Conservation (phyloP, 1,140 invertebrate species). For the Monomorium pharaonis region DNA sequence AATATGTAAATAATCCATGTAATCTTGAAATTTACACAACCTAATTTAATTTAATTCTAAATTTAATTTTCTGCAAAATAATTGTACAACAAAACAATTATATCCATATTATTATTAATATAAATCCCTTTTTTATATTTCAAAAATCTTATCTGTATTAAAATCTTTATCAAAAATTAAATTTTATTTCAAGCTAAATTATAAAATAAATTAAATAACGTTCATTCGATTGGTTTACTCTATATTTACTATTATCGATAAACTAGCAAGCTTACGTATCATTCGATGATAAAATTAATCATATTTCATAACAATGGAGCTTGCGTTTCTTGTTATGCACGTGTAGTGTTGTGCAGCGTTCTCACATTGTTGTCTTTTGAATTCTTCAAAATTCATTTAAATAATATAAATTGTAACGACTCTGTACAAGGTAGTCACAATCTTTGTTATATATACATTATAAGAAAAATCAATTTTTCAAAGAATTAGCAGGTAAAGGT, state of each 20-base stretch:
- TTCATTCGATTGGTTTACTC: no score
- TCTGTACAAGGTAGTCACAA: neutral
- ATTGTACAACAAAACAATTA: no score
- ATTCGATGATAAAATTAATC: neutral
- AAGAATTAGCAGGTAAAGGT: neutral
- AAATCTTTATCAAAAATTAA: neutral
- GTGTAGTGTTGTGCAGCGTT: slow-evolving; percentile 4
- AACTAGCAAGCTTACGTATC: neutral
- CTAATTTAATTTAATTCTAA: no score
- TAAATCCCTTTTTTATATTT: neutral
- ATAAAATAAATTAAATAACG: neutral
- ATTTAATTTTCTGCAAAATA: no score
- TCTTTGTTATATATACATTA: neutral
- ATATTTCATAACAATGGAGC: neutral
- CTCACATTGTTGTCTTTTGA: neutral
- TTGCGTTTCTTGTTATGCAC: neutral
- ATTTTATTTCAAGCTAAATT: neutral
- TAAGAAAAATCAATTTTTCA: neutral
- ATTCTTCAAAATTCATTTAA: no score
- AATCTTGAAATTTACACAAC: no score
- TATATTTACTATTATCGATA: neutral
- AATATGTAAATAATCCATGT: no score
- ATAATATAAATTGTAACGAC: neutral
- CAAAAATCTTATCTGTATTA: neutral
- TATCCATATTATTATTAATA: neutral